Percentiles rank a stretch among this genome's conserved stretches.
Conservation (phyloP, 2,113 vertebrate genomes). For the Axis porcinus region DNA sequence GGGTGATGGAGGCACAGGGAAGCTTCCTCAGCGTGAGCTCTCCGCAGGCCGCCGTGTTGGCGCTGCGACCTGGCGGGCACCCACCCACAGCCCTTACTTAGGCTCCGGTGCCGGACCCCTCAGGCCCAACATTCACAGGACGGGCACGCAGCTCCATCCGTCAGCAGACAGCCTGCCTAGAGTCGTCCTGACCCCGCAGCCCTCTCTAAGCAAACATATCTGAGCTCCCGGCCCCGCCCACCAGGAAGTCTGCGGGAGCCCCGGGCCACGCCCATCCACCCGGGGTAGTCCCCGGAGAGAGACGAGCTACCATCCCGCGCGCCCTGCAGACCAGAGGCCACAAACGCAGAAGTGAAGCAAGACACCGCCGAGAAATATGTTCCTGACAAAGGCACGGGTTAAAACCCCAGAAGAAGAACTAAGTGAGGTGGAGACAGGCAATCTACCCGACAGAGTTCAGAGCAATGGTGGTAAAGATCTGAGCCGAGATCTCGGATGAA, state of each 20-base stretch:
- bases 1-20: background rate
- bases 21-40: background rate
- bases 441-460: background rate
- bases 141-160: background rate
- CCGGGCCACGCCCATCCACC: background rate
- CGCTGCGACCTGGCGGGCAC: background rate
- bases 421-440: background rate
- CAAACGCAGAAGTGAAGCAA: background rate
- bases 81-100: background rate
- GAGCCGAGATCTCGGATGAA: background rate
- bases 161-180: background rate
- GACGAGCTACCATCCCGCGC: fast-evolving
- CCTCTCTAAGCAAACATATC: fast-evolving
- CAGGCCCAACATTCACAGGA: background rate
- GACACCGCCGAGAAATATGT: background rate
- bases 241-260: background rate
- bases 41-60: background rate
- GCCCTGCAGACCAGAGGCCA: background rate
- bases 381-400: background rate
- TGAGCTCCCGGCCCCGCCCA: background rate
- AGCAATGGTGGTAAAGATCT: background rate
- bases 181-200: background rate
- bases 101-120: background rate
- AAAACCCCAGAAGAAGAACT: background rate
- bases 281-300: fast-evolving